Evolutionary conservation across 2,888 invertebrate genomes (phyloP).

Genomic region (Polyommatus icarus): DNA sequence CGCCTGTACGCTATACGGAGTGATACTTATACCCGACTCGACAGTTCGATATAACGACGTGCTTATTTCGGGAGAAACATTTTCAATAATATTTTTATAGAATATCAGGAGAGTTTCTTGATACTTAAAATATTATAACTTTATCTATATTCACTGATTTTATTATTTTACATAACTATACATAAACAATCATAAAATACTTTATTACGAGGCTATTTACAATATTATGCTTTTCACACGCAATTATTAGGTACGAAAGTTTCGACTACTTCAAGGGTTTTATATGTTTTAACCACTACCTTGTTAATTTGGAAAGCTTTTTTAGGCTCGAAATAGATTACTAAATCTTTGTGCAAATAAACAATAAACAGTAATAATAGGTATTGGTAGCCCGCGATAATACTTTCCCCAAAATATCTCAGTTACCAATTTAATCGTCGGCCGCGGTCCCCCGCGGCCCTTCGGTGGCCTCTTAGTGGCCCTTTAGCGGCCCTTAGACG

Average conservation of each 20-base stretch:
- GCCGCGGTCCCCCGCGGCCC: not conserved
- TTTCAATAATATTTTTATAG: constrained; percentile 18
- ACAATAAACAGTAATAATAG: not conserved
- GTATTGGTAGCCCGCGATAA: not conserved
- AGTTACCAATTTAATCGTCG: not conserved
- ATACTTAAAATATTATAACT: not conserved
- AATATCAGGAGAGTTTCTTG: not conserved
- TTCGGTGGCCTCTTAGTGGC: not conserved
- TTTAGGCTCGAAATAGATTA: not conserved
- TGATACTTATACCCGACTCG: not conserved
- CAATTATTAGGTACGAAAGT: too few relatives aligned
- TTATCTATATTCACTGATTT: not conserved
- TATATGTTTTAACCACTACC: too few relatives aligned
- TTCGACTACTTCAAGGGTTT: too few relatives aligned
- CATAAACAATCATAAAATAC: too few relatives aligned
- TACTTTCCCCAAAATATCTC: not conserved
- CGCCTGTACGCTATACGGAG: not conserved
- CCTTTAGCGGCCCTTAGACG: not conserved
- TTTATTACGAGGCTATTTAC: too few relatives aligned
- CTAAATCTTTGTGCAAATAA: not conserved
- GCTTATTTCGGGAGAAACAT: constrained; percentile 13
- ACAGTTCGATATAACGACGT: constrained; percentile 22
- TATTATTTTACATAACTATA: not conserved
- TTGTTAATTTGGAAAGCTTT: not conserved
- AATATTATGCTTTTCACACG: too few relatives aligned